Evolutionary conservation across 2,113 vertebrate species (phyloP).

Genomic region (Phyllopteryx taeniolatus): DNA sequence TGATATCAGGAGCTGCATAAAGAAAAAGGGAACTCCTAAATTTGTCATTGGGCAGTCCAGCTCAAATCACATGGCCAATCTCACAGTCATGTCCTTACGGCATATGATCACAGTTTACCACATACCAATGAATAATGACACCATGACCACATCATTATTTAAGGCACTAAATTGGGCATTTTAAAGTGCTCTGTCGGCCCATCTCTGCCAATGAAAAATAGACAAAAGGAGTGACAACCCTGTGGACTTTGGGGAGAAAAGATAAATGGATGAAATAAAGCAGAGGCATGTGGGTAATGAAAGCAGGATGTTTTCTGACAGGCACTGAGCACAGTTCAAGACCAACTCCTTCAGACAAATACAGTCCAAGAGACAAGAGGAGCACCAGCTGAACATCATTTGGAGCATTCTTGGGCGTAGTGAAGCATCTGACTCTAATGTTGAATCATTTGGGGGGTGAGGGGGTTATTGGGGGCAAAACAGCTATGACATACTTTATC

Average conservation of each 20-base stretch:
- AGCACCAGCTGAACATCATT: slow-evolving; percentile 27
- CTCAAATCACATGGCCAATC: not conserved
- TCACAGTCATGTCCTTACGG: not conserved
- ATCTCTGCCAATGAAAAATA: slow-evolving; percentile 8
- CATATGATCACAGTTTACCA: not conserved
- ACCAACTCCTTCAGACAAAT: slow-evolving; percentile 4
- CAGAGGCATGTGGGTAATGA: slow-evolving; percentile 20
- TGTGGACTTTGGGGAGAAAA: slow-evolving; percentile 15
- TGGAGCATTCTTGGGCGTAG: slow-evolving; percentile 41
- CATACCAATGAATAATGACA: not conserved
- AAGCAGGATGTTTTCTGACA: slow-evolving; percentile 36
- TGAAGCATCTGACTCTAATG: slow-evolving; percentile 8
- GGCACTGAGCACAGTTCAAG: slow-evolving; percentile 14
- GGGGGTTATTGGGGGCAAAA: not conserved
- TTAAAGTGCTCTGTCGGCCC: slow-evolving; percentile 9
- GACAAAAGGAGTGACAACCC: slow-evolving; percentile 16
- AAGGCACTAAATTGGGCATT: not conserved
- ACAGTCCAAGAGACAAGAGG: slow-evolving; percentile 3
- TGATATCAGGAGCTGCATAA: not conserved
- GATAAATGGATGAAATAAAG: slow-evolving; percentile 29
- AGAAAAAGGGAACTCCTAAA: not conserved
- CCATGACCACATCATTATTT: not conserved
- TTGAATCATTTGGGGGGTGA: not conserved
- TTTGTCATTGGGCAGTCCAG: not conserved
- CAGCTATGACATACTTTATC: slow-evolving; percentile 3